Evolutionary conservation across 2,797 vertebrate species (phyloP), one percentile per base, ranked within the genome.

Genomic region (Glossophaga mutica): DNA sequence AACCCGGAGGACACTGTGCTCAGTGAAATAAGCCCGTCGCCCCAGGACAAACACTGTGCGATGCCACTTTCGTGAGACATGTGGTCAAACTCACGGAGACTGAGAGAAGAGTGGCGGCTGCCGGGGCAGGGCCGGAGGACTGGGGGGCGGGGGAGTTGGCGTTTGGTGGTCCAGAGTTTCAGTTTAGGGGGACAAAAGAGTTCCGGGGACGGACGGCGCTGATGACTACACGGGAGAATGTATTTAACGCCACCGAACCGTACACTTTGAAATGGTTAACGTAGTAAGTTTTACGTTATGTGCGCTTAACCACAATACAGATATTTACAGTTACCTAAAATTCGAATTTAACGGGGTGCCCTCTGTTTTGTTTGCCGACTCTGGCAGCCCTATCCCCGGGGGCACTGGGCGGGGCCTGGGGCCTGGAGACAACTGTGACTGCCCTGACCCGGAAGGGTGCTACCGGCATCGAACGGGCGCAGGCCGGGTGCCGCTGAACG

Each of bases 371-470:
- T 74, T 57, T 48, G 73, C 55, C 67, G 2, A 52, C 34, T 88
- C 50, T 24, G 22, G 34, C 29, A n/a, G 34, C 44, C 34, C 46
- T 2, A 15, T 26, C 29, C 37, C 94, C 10, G 7, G 9, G 9
- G 32, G 81, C 44, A 22, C 3, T n/a, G 34, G 32, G 14, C 12
- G 65, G 34, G 37, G 26, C 65, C 46, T 65, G n/a, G 37, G 44
- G n/a, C 71, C 46, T 65, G 26, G 32, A 29, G 86, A 34, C 15
- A 67, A 39, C 24, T 93, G 46, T 48, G 5, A 55, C 39, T 1
- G 1, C 55, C 86, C 29, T 1, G 2, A 5, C 34, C 29, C 32
- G 16, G 67, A 19, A 9, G 1, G 2, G 3, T 22, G 5, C 39
- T 16, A 2, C 22, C 26, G 37, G 32, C 18, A 71, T 42, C n/a